Conservation (phyloP, 2,888 invertebrate genomes). For the Linnaemya vulpina region DNA sequence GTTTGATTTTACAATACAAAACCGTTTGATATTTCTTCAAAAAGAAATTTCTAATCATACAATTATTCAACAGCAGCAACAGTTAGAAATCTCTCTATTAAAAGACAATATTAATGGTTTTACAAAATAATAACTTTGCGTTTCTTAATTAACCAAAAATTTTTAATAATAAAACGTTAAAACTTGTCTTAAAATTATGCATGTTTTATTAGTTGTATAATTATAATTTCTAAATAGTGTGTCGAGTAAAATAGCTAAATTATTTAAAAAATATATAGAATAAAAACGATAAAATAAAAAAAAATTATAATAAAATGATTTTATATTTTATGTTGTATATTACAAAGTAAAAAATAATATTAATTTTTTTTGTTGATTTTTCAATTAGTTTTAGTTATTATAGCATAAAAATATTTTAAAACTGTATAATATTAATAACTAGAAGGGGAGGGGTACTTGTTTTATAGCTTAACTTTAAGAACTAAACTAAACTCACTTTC, state of each 20-base stretch:
- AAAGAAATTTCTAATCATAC: slow-evolving; percentile 12
- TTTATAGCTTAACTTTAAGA: slow-evolving; percentile 64
- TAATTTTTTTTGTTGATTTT: slow-evolving; percentile 38
- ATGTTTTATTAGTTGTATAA: slow-evolving; percentile 23
- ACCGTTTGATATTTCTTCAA: not conserved
- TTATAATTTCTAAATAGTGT: slow-evolving; percentile 58
- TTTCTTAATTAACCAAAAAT: slow-evolving; percentile 14
- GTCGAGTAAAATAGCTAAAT: slow-evolving; percentile 64
- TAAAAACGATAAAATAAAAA: slow-evolving; percentile 57
- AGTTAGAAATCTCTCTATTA: slow-evolving; percentile 2
- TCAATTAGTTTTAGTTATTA: slow-evolving; percentile 29
- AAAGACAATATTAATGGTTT: slow-evolving; percentile 26
- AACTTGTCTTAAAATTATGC: slow-evolving; percentile 57
- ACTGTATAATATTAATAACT: slow-evolving; percentile 70
- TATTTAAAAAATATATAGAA: slow-evolving; percentile 52
- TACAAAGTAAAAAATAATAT: slow-evolving; percentile 65
- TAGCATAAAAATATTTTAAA: slow-evolving; percentile 69
- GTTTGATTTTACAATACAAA: slow-evolving; percentile 28
- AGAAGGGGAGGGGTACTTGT: slow-evolving; percentile 42
- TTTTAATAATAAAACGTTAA: slow-evolving; percentile 51
- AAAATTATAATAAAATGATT: slow-evolving; percentile 51
- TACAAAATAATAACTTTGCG: slow-evolving; percentile 13
- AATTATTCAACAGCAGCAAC: slow-evolving; percentile 44
- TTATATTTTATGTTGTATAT: slow-evolving; percentile 61
- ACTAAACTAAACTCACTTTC: slow-evolving; percentile 64